phyloP scores from a whole-genome alignment of 2,113 vertebrate species.

The Bubalus kerabau region DNA sequence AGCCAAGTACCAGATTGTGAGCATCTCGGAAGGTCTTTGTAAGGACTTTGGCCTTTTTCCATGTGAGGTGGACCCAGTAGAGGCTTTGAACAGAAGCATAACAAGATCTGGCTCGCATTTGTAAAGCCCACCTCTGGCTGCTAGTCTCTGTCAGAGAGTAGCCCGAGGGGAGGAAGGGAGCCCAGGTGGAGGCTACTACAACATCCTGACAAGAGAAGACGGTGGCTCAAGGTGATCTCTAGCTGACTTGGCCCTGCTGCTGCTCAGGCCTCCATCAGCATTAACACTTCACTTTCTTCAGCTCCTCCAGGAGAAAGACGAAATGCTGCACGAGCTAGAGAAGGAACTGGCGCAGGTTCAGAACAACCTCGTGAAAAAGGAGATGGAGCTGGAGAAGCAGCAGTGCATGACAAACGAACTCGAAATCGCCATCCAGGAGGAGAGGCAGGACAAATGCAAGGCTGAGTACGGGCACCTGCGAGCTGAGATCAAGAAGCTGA shows the following conservation, averaged over 20 bases:
- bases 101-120: neutral
- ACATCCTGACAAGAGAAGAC: neutral
- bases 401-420: conserved; percentile 36
- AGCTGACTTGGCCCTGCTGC: accelerated
- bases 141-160: neutral
- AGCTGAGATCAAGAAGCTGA: conserved; percentile 67
- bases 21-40: neutral
- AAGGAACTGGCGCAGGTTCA: conserved; percentile 72
- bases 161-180: neutral
- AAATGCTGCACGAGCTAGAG: conserved; percentile 72
- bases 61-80: neutral
- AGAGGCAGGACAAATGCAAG: conserved; percentile 61
- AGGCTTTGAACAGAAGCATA: neutral
- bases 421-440: conserved; percentile 62
- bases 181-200: neutral
- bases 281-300: conserved; percentile 28
- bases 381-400: conserved; percentile 70
- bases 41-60: neutral
- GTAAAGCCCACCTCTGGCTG: too few species aligned
- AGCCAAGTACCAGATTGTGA: neutral
- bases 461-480: conserved; percentile 45
- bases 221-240: neutral
- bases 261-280: neutral
- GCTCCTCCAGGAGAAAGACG: conserved; percentile 75
- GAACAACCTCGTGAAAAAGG: conserved; percentile 62